Evolutionary conservation across 2,888 invertebrate genomes (phyloP), one percentile per base, ranked within the genome.

Genomic region (Pogonocherus hispidulus): DNA sequence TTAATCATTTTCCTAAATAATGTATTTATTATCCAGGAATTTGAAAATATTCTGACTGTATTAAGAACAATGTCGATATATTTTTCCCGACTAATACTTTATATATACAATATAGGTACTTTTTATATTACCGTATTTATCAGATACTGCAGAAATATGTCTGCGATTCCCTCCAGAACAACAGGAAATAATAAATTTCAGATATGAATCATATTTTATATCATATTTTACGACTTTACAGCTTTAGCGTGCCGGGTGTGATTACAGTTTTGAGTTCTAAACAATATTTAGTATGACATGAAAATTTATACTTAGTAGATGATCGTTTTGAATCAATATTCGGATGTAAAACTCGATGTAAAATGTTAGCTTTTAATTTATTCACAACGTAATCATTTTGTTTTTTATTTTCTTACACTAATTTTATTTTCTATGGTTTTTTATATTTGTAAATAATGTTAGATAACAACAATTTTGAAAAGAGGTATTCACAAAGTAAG

Each of bases 191-290:
- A 32, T 52, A 52, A 27, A 52, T 52, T 52, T 27, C 18, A 27
- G 32, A 32, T 32, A 52, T 32, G 32, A 18, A 52, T 52, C 32
- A 52, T 32, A 52, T 18, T 52, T 52, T 52, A 52, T 32, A 52
- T 52, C 32, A 32, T 32, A 52, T 11, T 52, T 52, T 52, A 52
- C 32, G 18, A 52, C 52, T 52, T 32, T 32, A 16, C 14, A 32
- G 52, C 32, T 52, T 32, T 52, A 32, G 52, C 32, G 52, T 32
- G 52, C 16, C 52, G 23, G 52, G 32, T 52, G 32, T 52, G 52
- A 32, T 32, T 52, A 52, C 52, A 52, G 52, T 16, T 49, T 32
- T 52, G 8, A 32, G 18, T 32, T 52, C 52, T 16, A 18, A 32
- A 27, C 14, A 27, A 32, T 16, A 32, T 52, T 52, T 32, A 51